These are phyloP conservation scores for Brachypteracias leptosomus DNA, from an alignment of 2,113 vertebrate genomes.

Conservation along the genomic window DNA sequence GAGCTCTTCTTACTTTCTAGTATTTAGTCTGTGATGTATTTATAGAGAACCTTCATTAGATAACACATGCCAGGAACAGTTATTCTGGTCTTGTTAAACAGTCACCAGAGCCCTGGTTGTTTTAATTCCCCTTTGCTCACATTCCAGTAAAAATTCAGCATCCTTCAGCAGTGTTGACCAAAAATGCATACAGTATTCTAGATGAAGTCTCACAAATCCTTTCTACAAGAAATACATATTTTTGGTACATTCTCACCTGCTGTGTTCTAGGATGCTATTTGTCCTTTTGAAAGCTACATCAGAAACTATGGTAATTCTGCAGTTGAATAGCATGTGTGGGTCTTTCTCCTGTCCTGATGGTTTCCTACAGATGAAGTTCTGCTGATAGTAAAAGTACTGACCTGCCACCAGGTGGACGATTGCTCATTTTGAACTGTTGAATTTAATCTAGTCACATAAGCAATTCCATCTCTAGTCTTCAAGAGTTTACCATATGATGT, in stretches of 20 bases:
- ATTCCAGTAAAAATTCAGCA: background rate
- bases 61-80: background rate
- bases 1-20: background rate
- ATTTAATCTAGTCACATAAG: background rate
- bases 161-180: background rate
- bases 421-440: background rate
- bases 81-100: background rate
- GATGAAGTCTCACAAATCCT: background rate
- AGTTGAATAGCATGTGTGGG: background rate
- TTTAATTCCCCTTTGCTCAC: background rate
- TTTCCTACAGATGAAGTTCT: background rate
- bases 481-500: background rate
- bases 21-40: constrained; percentile 9
- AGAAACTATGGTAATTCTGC: background rate
- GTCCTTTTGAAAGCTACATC: background rate
- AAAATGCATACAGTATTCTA: background rate
- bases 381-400: background rate
- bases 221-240: background rate
- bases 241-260: background rate
- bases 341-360: background rate
- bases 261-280: background rate
- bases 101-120: background rate
- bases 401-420: background rate
- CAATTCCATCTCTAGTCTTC: background rate
- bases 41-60: background rate